A percentile compares a stretch with the other conserved stretches of the same genome.
Conservation (phyloP, 2,888 invertebrate genomes). For the Amblyjoppa fuscipennis region DNA sequence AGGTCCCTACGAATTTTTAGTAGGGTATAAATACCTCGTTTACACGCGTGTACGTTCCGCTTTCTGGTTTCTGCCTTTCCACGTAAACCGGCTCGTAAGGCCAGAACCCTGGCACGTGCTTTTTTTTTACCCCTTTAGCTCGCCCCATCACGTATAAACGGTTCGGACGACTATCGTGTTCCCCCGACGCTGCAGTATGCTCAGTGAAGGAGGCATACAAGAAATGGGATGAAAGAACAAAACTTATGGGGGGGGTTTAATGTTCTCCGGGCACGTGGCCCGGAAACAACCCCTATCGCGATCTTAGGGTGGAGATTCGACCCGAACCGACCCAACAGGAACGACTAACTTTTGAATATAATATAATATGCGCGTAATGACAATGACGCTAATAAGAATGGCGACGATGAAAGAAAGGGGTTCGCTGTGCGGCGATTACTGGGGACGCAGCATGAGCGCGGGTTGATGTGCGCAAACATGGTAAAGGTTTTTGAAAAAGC, state of each 20-base stretch:
- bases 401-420: slow-evolving; percentile 33
- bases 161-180: slow-evolving; percentile 23
- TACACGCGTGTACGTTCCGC: slow-evolving; percentile 20
- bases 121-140: slow-evolving; percentile 31
- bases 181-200: background rate
- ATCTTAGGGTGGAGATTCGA: slow-evolving; percentile 9
- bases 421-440: background rate
- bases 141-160: slow-evolving; percentile 32
- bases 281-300: slow-evolving; percentile 34
- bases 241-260: background rate
- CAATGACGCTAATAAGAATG: slow-evolving; percentile 60
- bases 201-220: slow-evolving; percentile 31
- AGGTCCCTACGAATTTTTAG: slow-evolving; percentile 37
- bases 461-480: background rate
- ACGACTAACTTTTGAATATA: slow-evolving; percentile 30
- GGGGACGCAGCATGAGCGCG: background rate
- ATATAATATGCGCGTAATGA: slow-evolving; percentile 51
- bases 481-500: background rate
- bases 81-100: slow-evolving; percentile 27
- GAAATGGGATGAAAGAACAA: slow-evolving; percentile 12
- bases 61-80: slow-evolving; percentile 37
- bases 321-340: slow-evolving; percentile 21
- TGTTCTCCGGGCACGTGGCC: slow-evolving; percentile 35
- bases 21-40: background rate
- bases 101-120: slow-evolving; percentile 35